phyloP scores from a whole-genome alignment of 2,113 vertebrate species.

The Rhagologus leucostigma region DNA sequence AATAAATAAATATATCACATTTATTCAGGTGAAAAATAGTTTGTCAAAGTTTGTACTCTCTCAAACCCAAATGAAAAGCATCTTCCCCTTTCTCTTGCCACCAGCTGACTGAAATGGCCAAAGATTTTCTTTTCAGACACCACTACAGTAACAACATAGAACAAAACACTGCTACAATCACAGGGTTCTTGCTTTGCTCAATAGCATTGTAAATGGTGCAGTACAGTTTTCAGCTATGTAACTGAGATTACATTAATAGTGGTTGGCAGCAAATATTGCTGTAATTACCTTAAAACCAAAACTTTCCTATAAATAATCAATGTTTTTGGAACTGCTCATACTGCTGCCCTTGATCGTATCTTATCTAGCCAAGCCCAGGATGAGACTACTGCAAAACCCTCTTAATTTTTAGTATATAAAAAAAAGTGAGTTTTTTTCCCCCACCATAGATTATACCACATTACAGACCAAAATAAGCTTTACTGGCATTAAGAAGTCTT shows the following conservation, averaged over 20 bases:
- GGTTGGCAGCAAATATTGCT: neutral
- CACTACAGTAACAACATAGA: neutral
- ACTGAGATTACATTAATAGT: neutral
- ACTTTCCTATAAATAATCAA: neutral
- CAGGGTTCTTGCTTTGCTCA: neutral
- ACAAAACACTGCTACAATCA: neutral
- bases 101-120: neutral
- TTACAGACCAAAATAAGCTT: neutral
- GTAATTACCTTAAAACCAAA: neutral
- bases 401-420: neutral
- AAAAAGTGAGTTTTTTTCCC: fast-evolving
- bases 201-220: neutral
- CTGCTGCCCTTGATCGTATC: neutral
- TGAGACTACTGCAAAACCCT: neutral
- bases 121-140: neutral
- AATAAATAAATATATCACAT: neutral
- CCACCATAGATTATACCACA: neutral
- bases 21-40: neutral
- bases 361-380: neutral
- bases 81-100: neutral
- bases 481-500: neutral
- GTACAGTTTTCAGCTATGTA: neutral
- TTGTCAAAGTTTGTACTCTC: neutral
- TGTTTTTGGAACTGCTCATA: neutral
- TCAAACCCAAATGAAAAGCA: neutral